These are phyloP conservation scores for Xyrauchen texanus DNA, from an alignment of 2,113 vertebrate genomes.

Conservation along the genomic window DNA sequence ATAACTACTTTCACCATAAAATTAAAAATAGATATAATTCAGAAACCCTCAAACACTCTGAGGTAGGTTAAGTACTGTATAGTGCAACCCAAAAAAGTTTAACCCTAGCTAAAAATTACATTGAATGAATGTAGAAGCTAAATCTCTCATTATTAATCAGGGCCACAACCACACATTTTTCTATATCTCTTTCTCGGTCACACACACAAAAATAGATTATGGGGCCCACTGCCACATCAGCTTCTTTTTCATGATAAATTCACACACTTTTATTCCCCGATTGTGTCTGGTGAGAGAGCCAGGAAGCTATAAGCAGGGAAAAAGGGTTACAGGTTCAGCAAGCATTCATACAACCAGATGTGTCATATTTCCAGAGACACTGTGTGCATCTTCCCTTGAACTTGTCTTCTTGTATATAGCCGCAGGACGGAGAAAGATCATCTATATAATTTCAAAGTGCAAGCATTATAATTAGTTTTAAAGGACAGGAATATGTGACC, in stretches of 20 bases:
- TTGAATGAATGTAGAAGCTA: conserved; percentile 28
- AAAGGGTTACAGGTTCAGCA: background rate
- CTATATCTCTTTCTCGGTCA: conserved; percentile 14
- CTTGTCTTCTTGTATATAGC: conserved; percentile 40
- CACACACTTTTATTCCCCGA: conserved; percentile 30
- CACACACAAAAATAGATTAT: conserved; percentile 8
- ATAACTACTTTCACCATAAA: too few species aligned
- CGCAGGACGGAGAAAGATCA: conserved; percentile 34
- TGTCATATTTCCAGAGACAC: background rate
- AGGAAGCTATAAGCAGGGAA: conserved; percentile 19
- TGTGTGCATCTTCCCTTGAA: conserved; percentile 28
- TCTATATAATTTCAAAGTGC: conserved; percentile 49
- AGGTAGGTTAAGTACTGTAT: too few species aligned
- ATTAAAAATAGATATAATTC: too few species aligned
- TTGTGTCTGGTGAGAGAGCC: conserved; percentile 13
- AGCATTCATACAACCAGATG: background rate
- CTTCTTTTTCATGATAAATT: conserved; percentile 30
- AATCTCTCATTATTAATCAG: conserved; percentile 42
- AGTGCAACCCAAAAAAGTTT: background rate
- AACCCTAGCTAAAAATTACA: conserved; percentile 17
- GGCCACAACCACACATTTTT: conserved; percentile 12
- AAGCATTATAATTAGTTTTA: conserved; percentile 54
- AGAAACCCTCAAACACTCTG: too few species aligned
- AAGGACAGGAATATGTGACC: conserved; percentile 39
- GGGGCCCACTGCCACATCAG: conserved; percentile 37